These are phyloP conservation scores for Parnassius orleans DNA, from an alignment of 2,888 invertebrate species.

Conservation along the genomic window DNA sequence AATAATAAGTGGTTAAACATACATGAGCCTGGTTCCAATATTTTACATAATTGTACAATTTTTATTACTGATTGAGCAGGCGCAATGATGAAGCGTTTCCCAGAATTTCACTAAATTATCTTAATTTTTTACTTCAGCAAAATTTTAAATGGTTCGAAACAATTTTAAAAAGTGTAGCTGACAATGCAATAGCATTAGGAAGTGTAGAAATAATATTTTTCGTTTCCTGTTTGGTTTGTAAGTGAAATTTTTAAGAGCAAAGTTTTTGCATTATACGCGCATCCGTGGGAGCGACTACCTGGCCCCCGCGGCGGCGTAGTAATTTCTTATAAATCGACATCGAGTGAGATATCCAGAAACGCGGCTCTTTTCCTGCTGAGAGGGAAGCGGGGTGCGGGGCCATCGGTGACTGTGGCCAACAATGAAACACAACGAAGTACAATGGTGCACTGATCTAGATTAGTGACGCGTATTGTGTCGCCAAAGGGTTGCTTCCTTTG, in stretches of 20 bases:
- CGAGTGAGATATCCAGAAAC: conserved; percentile 73
- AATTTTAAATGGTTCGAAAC: conserved; percentile 43
- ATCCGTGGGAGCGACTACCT: conserved; percentile 77
- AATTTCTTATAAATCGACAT: conserved; percentile 79
- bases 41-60: conserved; percentile 65
- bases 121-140: conserved; percentile 47
- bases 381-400: conserved; percentile 37
- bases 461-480: conserved; percentile 78
- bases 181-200: conserved; percentile 55
- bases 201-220: conserved; percentile 67
- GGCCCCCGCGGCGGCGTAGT: conserved; percentile 68
- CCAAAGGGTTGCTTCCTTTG: conserved; percentile 76
- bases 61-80: conserved; percentile 55
- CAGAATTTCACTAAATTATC: conserved; percentile 45
- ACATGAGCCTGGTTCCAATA: conserved; percentile 60
- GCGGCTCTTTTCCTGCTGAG: conserved; percentile 52
- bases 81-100: conserved; percentile 42
- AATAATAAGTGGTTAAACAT: conserved; percentile 70
- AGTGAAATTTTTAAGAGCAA: conserved; percentile 58
- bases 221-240: conserved; percentile 70
- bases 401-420: conserved; percentile 34
- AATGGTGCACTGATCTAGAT: conserved; percentile 79
- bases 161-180: conserved; percentile 38
- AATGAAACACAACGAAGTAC: conserved; percentile 47
- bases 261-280: conserved; percentile 64